A percentile compares a stretch with the other conserved stretches of the same genome.
phyloP scores from a whole-genome alignment of 2,888 invertebrate species.

The Sphaeridia pumilis region DNA sequence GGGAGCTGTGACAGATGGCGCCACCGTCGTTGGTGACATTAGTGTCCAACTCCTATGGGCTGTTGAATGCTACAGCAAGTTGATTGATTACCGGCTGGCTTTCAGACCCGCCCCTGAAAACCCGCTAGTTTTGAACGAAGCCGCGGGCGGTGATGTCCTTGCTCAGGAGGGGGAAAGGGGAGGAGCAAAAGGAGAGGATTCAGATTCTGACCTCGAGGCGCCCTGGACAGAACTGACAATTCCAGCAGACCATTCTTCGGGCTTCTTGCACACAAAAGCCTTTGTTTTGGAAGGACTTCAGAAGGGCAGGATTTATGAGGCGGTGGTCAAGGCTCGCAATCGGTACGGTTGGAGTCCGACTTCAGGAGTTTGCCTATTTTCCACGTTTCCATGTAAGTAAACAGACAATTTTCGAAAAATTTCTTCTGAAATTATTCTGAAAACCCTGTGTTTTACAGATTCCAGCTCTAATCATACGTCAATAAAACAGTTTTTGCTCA shows the following conservation, averaged over 20 bases:
- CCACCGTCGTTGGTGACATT: constrained; percentile 8
- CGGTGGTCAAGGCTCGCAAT: constrained; percentile 64
- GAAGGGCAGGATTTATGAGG: constrained; percentile 64
- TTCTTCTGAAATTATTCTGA: no score
- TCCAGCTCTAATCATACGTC: no score
- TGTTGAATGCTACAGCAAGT: constrained; percentile 67
- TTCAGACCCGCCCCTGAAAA: constrained; percentile 36
- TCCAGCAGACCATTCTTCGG: constrained; percentile 56
- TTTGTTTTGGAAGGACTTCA: constrained; percentile 63
- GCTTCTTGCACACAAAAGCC: constrained; percentile 55
- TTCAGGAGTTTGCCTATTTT: constrained; percentile 60
- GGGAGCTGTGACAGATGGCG: not conserved
- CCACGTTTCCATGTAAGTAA: constrained; percentile 44
- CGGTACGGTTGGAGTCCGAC: constrained; percentile 74
- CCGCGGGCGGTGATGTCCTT: not conserved
- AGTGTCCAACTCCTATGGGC: constrained; percentile 65
- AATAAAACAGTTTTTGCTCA: no score
- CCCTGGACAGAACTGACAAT: constrained; percentile 58
- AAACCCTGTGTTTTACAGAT: no score
- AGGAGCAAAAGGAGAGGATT: no score
- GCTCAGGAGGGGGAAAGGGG: not conserved
- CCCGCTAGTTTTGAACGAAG: constrained; percentile 19
- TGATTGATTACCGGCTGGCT: constrained; percentile 55
- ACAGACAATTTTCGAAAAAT: no score
- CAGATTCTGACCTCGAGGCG: constrained; percentile 35